These are phyloP conservation scores for Urocyon cinereoargenteus DNA, from an alignment of 2,797 vertebrate genomes.

Conservation along the genomic window DNA sequence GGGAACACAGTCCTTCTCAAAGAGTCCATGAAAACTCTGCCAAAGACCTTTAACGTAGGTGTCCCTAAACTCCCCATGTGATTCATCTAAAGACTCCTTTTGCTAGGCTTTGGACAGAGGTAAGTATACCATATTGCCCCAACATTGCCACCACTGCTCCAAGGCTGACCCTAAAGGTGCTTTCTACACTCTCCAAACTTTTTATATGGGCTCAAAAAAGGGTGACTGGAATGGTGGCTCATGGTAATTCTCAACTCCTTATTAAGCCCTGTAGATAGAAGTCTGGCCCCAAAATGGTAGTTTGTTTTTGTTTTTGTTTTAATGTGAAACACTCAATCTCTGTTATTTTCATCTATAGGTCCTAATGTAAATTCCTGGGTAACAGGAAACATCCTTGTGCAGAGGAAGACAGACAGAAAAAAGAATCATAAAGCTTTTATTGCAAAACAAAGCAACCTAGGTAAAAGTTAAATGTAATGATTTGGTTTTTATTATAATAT, in stretches of 20 bases:
- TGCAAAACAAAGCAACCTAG: conserved; percentile 30
- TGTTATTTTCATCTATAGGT: conserved; percentile 15
- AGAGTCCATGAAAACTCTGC: neutral
- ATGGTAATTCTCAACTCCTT: neutral
- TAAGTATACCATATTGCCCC: neutral
- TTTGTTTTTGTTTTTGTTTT: neutral
- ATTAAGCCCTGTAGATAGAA: neutral
- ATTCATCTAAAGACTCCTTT: neutral
- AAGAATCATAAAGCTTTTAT: neutral
- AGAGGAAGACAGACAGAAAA: conserved; percentile 4
- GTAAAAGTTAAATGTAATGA: neutral
- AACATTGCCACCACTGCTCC: neutral
- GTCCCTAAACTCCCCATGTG: neutral
- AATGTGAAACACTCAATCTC: neutral
- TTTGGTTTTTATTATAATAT: conserved; percentile 2
- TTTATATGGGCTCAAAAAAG: neutral
- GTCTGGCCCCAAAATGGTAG: neutral
- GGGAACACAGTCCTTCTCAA: neutral
- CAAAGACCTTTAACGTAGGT: neutral
- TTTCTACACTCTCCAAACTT: neutral
- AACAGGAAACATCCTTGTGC: neutral
- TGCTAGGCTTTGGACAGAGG: neutral
- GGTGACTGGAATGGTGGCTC: neutral
- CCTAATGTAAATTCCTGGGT: neutral
- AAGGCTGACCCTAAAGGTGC: neutral